A percentile compares a stretch with the other conserved stretches of the same genome.
These are phyloP conservation scores for Sarcophaga caerulescens DNA, from an alignment of 2,888 invertebrate species.

Conservation along the genomic window DNA sequence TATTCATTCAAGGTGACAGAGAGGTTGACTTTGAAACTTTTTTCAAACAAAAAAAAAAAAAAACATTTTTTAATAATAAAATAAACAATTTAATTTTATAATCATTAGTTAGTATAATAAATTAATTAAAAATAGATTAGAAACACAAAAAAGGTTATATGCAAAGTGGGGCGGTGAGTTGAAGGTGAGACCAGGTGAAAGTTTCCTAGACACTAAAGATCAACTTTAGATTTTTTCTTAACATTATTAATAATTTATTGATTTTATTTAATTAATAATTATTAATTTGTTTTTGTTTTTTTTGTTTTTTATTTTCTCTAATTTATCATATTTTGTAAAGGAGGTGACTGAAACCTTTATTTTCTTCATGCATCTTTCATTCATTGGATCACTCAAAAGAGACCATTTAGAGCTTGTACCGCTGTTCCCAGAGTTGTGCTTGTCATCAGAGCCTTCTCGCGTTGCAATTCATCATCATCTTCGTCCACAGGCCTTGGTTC, in stretches of 20 bases:
- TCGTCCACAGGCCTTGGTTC: neutral
- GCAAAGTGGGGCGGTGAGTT: neutral
- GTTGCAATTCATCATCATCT: constrained; percentile 31
- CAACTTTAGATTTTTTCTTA: constrained; percentile 49
- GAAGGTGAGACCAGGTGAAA: constrained; percentile 42
- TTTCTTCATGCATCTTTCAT: neutral
- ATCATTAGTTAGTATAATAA: neutral
- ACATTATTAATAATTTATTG: neutral
- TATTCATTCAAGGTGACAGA: constrained; percentile 8
- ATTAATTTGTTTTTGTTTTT: neutral
- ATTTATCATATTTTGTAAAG: neutral
- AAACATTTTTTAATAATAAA: neutral
- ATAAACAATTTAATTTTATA: neutral
- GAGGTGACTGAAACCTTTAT: constrained; percentile 61
- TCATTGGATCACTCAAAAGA: constrained; percentile 64
- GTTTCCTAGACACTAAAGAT: constrained; percentile 44
- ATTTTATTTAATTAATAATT: constrained; percentile 1
- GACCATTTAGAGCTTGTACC: constrained; percentile 75
- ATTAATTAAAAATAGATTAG: neutral
- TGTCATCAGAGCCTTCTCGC: constrained; percentile 53
- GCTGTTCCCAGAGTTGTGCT: constrained; percentile 76
- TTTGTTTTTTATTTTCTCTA: neutral
- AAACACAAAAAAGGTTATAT: neutral
- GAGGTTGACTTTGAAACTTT: neutral
- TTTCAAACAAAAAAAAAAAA: neutral